Conservation (phyloP, 2,797 vertebrate species). For the Synaphobranchus kaupii region DNA sequence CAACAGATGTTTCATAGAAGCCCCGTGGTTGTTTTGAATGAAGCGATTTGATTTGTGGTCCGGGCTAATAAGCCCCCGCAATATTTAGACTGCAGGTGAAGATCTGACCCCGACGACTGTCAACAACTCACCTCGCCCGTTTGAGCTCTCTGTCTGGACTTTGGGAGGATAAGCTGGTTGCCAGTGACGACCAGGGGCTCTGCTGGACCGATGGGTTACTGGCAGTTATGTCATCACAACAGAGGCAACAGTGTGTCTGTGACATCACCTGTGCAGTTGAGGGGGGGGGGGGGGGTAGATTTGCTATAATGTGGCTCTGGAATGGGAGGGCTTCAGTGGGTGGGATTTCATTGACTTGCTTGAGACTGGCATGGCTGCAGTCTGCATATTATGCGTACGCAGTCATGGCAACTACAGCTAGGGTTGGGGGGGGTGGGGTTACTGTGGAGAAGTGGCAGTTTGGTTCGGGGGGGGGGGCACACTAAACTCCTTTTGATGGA, state of each 20-base stretch:
- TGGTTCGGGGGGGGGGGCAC: too few relatives aligned
- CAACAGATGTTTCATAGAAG: not conserved
- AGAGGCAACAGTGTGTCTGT: not conserved
- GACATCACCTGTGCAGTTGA: not conserved
- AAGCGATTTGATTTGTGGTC: not conserved
- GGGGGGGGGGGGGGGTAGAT: too few relatives aligned
- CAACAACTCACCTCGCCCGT: not conserved
- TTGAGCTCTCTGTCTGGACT: not conserved
- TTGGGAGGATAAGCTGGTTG: not conserved
- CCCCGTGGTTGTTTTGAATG: not conserved
- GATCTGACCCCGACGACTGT: not conserved
- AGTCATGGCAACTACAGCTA: too few relatives aligned
- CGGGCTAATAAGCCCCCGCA: not conserved
- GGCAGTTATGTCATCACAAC: not conserved
- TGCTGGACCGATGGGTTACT: not conserved
- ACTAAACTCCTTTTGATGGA: too few relatives aligned
- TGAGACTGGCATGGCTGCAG: too few relatives aligned
- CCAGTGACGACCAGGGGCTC: not conserved
- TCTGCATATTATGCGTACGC: too few relatives aligned
- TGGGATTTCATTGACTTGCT: too few relatives aligned
- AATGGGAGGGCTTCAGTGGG: too few relatives aligned
- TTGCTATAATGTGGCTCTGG: too few relatives aligned
- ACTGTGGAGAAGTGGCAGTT: too few relatives aligned
- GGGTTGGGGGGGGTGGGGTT: too few relatives aligned
- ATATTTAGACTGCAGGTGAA: not conserved